Evolutionary conservation across 2,113 vertebrate species (phyloP), one percentile per base, ranked within the genome.

Genomic region (Atrichornis clamosus): DNA sequence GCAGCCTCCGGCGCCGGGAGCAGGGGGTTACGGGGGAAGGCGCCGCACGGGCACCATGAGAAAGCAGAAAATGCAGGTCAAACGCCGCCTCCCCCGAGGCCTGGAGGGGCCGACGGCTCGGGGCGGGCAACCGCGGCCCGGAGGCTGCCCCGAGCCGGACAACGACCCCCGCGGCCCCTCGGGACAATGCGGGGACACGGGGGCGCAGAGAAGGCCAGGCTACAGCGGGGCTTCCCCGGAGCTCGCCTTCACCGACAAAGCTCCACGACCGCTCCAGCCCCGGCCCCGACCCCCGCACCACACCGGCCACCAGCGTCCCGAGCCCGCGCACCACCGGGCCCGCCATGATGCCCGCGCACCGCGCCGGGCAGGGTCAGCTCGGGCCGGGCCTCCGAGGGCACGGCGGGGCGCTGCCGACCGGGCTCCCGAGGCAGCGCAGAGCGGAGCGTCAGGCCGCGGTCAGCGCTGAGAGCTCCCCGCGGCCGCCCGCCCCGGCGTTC

Each of bases 51-150:
- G 97, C 96, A 97, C 97, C 98, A 98, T 98, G 98, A 98, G 97
- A 97, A 98, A 97, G 98, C 98, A 98, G 96, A 98, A 98, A 98
- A 98, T 95, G 97, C 98, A 97, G 97, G 97, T 97, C 97, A 97
- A 85, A 95, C 96, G 76, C 96, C 89, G 93, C 97, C 96, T 95
- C 93, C 92, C 90, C 77, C 68, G 53, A 85, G 91, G 84, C 90
- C 94, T 76, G 79, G 91, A 83, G 82, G 50, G 76, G 63, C 74
- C 32, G 33, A 52, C 55, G 46, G 90, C n/a, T 84, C 75, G 41
- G 83, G 74, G 80, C 63, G 35, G 50, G 82, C 59, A 62, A 82
- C 50, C 50, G 52, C 73, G 70, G 92, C 58, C 30, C 90, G 3
- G 55, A 86, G 94, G 55, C 95, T 97, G 93, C 83, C 95, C 96